Conservation (phyloP, 2,113 vertebrate species). For the Gopherus flavomarginatus region DNA sequence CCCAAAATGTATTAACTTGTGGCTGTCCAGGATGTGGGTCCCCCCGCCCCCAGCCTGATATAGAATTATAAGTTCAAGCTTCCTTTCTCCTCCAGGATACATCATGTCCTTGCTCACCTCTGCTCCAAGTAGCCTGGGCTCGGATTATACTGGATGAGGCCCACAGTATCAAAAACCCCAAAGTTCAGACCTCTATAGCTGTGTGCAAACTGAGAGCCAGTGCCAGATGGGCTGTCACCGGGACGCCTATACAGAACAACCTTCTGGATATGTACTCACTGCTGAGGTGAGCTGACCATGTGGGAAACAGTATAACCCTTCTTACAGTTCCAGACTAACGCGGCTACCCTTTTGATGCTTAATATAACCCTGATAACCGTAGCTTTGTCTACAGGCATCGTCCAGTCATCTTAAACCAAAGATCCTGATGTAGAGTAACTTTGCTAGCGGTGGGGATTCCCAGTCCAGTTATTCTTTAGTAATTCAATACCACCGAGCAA, state of each 20-base stretch:
- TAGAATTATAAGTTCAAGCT: background rate
- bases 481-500: background rate
- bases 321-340: no score
- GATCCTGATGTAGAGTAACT: background rate
- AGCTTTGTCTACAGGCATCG: background rate
- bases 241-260: constrained; percentile 98
- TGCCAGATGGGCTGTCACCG: constrained; percentile 94
- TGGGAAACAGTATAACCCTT: rapidly evolving
- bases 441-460: background rate
- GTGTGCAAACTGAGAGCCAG: constrained; percentile 88
- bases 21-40: background rate
- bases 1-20: background rate
- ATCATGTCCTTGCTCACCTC: constrained; percentile 75
- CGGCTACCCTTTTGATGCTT: no score
- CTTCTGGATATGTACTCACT: constrained; percentile 96
- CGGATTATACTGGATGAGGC: constrained; percentile 94
- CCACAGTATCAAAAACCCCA: constrained; percentile 95
- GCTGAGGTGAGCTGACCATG: constrained; percentile 85
- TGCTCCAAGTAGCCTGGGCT: constrained; percentile 87
- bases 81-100: constrained; percentile 61
- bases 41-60: background rate
- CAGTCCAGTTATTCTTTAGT: background rate
- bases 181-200: constrained; percentile 90
- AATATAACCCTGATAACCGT: background rate
- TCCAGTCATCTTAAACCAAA: background rate